phyloP scores from a whole-genome alignment of 2,113 vertebrate genomes.

The Xenus cinereus region DNA sequence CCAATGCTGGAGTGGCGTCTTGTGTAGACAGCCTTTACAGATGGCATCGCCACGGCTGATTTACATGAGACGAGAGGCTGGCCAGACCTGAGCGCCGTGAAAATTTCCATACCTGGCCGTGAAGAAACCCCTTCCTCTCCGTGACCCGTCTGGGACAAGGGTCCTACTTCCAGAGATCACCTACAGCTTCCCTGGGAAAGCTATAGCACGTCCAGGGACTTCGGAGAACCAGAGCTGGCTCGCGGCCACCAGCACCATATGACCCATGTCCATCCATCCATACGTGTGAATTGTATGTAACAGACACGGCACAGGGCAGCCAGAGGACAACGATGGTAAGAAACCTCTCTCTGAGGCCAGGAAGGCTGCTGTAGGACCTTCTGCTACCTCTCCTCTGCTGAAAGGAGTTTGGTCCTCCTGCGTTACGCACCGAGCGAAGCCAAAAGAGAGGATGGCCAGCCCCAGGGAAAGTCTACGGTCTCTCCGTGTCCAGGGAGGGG shows the following conservation, averaged over 20 bases:
- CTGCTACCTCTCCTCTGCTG: background rate
- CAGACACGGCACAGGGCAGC: background rate
- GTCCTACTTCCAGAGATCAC: background rate
- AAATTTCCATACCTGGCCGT: background rate
- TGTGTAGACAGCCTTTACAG: slow-evolving; percentile 20
- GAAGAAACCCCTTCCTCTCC: background rate
- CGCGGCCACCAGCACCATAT: accelerated
- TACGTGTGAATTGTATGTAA: accelerated
- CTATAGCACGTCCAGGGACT: accelerated
- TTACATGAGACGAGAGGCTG: slow-evolving; percentile 10
- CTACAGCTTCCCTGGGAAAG: background rate
- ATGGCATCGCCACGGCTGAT: slow-evolving; percentile 20
- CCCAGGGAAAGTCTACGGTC: accelerated
- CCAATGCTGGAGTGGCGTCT: background rate
- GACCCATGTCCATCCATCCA: background rate
- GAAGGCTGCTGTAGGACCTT: background rate
- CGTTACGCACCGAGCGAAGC: accelerated
- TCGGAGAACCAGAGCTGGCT: accelerated
- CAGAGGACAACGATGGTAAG: accelerated
- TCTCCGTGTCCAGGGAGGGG: background rate
- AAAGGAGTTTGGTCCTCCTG: background rate
- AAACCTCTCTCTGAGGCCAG: background rate
- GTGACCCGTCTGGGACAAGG: background rate
- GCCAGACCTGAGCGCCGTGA: background rate
- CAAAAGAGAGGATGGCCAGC: background rate